phyloP scores from a whole-genome alignment of 2,888 invertebrate species.

The Drosophila anomelani region DNA sequence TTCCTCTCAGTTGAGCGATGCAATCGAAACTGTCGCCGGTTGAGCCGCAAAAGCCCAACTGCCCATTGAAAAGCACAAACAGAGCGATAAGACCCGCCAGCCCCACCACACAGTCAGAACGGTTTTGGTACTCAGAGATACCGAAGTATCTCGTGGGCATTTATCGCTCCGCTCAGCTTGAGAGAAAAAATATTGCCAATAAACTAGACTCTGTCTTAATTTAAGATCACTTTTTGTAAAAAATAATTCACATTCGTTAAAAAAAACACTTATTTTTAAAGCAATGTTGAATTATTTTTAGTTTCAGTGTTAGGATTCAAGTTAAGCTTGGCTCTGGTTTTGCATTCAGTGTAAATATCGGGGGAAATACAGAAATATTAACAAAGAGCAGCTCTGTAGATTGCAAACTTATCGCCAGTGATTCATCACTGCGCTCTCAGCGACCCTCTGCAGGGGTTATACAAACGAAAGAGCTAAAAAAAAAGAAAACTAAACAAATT shows the following conservation, averaged over 20 bases:
- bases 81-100: conserved; percentile 26
- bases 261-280: too few relatives aligned
- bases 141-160: conserved; percentile 3
- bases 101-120: background rate
- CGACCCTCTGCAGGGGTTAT: background rate
- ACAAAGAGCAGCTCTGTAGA: conserved; percentile 4
- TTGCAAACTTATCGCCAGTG: background rate
- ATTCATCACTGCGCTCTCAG: background rate
- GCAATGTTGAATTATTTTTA: background rate
- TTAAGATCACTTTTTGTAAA: background rate
- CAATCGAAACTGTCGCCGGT: conserved; percentile 28
- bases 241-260: too few relatives aligned
- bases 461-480: background rate
- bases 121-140: conserved; percentile 2
- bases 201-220: too few relatives aligned
- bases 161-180: conserved; percentile 21
- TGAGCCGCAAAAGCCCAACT: conserved; percentile 4
- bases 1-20: conserved; percentile 26
- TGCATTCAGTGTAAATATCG: conserved; percentile 11
- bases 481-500: background rate
- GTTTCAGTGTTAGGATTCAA: background rate
- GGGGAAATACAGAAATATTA: background rate
- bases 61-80: conserved; percentile 14
- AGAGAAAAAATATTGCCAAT: background rate
- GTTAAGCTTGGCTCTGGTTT: background rate